Conservation (phyloP, 2,888 invertebrate genomes). For the Parthenolecanium corni region DNA sequence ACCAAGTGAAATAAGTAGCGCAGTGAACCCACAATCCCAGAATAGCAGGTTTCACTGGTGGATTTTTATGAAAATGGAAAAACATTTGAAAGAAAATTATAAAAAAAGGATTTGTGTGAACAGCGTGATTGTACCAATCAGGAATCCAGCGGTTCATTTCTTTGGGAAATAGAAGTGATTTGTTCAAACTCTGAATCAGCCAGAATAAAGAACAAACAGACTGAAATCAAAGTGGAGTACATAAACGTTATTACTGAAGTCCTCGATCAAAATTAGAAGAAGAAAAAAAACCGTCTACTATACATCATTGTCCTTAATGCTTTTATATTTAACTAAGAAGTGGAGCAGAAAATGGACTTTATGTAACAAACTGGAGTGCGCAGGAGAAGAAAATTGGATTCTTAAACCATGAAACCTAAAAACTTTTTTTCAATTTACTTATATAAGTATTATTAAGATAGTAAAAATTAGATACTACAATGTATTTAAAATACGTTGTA, state of each 20-base stretch:
- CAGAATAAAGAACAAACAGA: conserved; percentile 47
- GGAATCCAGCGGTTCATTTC: conserved; percentile 45
- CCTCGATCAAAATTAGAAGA: not conserved
- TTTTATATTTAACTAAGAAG: not conserved
- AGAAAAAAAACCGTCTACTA: not conserved
- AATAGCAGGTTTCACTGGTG: conserved; percentile 31
- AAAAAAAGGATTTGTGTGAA: conserved; percentile 45
- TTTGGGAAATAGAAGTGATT: conserved; percentile 46
- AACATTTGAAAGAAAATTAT: conserved; percentile 43
- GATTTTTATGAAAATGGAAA: conserved; percentile 34
- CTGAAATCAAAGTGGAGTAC: conserved; percentile 37
- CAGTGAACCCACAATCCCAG: conserved; percentile 31
- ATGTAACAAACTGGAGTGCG: too few relatives aligned
- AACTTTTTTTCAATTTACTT: too few relatives aligned
- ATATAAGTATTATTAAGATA: too few relatives aligned
- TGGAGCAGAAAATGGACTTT: too few relatives aligned
- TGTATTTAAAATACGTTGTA: too few relatives aligned
- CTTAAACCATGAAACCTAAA: too few relatives aligned
- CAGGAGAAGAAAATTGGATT: too few relatives aligned
- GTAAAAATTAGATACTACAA: too few relatives aligned
- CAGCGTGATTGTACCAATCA: conserved; percentile 48
- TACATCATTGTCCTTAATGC: not conserved
- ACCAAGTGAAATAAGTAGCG: conserved; percentile 30
- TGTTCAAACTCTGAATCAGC: conserved; percentile 44
- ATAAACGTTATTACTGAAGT: conserved; percentile 2